These are phyloP conservation scores for Drosophila atripex DNA, from an alignment of 2,888 invertebrate species.

Conservation along the genomic window DNA sequence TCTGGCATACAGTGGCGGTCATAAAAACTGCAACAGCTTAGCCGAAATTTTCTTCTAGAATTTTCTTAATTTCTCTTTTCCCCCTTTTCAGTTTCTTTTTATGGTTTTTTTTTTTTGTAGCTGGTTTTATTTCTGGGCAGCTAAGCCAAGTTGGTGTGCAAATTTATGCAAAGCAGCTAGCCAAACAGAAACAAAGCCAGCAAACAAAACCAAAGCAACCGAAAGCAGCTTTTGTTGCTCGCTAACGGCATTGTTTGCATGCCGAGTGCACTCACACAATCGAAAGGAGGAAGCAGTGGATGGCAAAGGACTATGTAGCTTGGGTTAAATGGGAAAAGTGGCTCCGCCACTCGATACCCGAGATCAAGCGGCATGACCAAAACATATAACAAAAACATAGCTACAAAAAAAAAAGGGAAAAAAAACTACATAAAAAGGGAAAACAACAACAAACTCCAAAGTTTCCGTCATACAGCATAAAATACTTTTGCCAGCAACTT, in stretches of 20 bases:
- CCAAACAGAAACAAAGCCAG: constrained; percentile 26
- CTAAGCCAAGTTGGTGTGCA: constrained; percentile 4
- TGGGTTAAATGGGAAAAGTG: constrained; percentile 35
- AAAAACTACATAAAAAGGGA: not conserved
- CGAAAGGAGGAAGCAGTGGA: constrained; percentile 1
- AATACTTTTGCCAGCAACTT: constrained; percentile 54
- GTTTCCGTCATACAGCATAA: constrained; percentile 47
- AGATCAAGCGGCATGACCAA: constrained; percentile 53
- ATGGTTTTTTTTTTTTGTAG: constrained; percentile 6
- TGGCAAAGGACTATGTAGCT: not conserved
- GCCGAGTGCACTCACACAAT: constrained; percentile 52
- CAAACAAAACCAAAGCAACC: constrained; percentile 23
- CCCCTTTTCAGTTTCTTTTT: constrained; percentile 10
- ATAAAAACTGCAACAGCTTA: constrained; percentile 50
- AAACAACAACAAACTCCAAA: constrained; percentile 35
- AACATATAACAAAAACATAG: too few species aligned
- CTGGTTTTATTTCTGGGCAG: constrained; percentile 8
- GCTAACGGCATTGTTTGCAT: constrained; percentile 44
- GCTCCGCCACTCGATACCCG: constrained; percentile 48
- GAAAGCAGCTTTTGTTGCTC: constrained; percentile 34
- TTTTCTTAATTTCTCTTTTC: not conserved
- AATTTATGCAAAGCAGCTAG: constrained; percentile 32
- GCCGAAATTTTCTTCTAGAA: constrained; percentile 26
- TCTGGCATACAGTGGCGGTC: constrained; percentile 39
- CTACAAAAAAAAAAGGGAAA: not conserved